phyloP scores from a whole-genome alignment of 1,140 invertebrate species.

The Drosophila melanica region DNA sequence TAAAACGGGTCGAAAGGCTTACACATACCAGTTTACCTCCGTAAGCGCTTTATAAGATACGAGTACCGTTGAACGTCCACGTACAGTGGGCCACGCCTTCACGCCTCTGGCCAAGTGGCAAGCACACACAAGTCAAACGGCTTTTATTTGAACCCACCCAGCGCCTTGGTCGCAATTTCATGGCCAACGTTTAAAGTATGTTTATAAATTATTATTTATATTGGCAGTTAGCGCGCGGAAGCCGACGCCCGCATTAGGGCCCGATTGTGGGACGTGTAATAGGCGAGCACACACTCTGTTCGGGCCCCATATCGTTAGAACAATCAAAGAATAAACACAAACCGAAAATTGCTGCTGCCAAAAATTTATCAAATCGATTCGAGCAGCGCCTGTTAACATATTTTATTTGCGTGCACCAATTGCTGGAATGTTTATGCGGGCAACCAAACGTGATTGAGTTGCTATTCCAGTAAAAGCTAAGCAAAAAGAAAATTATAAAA shows the following conservation, averaged over 20 bases:
- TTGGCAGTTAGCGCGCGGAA: conserved; percentile 46
- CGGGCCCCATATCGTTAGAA: conserved; percentile 50
- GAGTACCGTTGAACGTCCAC: conserved; percentile 37
- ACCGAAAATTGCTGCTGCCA: conserved; percentile 48
- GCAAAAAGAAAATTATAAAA: background rate
- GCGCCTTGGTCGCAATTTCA: conserved; percentile 59
- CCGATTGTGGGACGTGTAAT: conserved; percentile 56
- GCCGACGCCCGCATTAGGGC: conserved; percentile 56
- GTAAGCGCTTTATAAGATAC: conserved; percentile 14
- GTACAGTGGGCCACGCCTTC: conserved; percentile 26
- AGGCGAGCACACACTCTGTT: conserved; percentile 53
- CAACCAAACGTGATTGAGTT: conserved; percentile 24
- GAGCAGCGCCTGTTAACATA: conserved; percentile 32
- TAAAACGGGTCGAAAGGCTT: conserved; percentile 46
- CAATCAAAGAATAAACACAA: conserved; percentile 50
- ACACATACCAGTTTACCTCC: conserved; percentile 30
- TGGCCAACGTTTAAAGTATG: conserved; percentile 53
- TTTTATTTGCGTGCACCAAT: conserved; percentile 24
- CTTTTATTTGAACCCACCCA: conserved; percentile 49
- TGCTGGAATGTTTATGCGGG: conserved; percentile 33
- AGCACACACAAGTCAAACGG: conserved; percentile 54
- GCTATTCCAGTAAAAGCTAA: conserved; percentile 4
- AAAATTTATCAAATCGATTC: conserved; percentile 66
- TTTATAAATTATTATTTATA: conserved; percentile 38
- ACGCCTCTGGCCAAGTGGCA: background rate